Conservation (phyloP, 2,888 invertebrate species). For the Hydropsyche betteni region DNA sequence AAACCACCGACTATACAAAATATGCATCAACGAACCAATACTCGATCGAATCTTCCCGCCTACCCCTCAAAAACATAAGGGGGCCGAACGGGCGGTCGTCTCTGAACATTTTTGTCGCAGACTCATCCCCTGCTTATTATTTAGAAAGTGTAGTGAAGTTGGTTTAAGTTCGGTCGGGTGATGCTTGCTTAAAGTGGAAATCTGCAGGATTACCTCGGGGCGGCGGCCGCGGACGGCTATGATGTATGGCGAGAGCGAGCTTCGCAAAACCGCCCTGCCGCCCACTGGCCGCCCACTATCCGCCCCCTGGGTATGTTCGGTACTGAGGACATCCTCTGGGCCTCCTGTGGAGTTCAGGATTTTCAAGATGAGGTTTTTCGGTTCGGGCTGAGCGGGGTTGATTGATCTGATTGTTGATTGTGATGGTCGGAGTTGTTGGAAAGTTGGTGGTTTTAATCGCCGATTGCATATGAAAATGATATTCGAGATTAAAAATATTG, state of each 20-base stretch:
- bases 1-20: no score
- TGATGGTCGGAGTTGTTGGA: no score
- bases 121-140: slow-evolving; percentile 63
- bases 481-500: no score
- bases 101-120: slow-evolving; percentile 13
- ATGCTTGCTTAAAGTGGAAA: slow-evolving; percentile 69
- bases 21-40: no score
- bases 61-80: no score
- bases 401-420: no score
- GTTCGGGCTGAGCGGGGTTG: no score
- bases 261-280: slow-evolving; percentile 1
- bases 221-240: slow-evolving; percentile 58
- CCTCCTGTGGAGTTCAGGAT: not conserved
- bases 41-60: no score
- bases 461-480: no score
- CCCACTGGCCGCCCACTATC: not conserved
- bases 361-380: no score
- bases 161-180: slow-evolving; percentile 59
- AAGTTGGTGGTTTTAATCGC: no score
- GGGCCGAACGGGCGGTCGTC: no score
- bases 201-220: slow-evolving; percentile 67
- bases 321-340: not conserved
- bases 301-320: not conserved
- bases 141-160: slow-evolving; percentile 69
- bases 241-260: slow-evolving; percentile 41